Conservation (phyloP, 2,113 vertebrate genomes). For the Erythrolamprus reginae region DNA sequence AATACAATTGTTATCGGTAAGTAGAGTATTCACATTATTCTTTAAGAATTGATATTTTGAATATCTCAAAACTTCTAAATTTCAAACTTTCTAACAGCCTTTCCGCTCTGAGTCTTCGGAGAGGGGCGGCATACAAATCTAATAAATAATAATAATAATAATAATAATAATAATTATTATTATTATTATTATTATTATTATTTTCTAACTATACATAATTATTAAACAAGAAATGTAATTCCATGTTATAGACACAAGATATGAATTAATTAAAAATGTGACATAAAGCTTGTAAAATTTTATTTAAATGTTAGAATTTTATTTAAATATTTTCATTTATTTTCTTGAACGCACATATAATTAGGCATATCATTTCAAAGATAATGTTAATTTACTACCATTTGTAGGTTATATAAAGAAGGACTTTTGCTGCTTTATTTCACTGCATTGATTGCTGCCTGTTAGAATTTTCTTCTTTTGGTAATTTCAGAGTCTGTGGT, state of each 20-base stretch:
- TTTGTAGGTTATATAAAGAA: constrained; percentile 11
- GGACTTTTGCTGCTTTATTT: constrained; percentile 17
- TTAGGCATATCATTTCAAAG: background rate
- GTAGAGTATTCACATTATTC: constrained; percentile 38
- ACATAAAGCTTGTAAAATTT: constrained; percentile 12
- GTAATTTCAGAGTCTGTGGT: constrained; percentile 86
- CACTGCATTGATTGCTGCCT: background rate
- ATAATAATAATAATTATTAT: too few species aligned
- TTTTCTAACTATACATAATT: constrained; percentile 24
- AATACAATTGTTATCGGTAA: constrained; percentile 94
- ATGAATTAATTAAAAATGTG: constrained; percentile 8
- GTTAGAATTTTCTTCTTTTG: constrained; percentile 36
- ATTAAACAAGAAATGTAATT: background rate
- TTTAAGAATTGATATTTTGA: background rate
- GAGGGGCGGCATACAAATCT: too few species aligned
- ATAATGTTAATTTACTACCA: rapidly evolving
- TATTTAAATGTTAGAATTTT: background rate
- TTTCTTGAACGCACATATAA: constrained; percentile 19
- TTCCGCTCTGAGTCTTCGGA: too few species aligned
- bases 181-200: too few species aligned
- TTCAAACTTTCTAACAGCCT: background rate
- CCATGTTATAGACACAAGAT: background rate
- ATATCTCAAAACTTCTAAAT: background rate
- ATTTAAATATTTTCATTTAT: background rate
- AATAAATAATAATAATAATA: too few species aligned